Evolutionary conservation across 2,113 vertebrate genomes (phyloP), one percentile per base, ranked within the genome.

Genomic region (Oryzias curvinotus): DNA sequence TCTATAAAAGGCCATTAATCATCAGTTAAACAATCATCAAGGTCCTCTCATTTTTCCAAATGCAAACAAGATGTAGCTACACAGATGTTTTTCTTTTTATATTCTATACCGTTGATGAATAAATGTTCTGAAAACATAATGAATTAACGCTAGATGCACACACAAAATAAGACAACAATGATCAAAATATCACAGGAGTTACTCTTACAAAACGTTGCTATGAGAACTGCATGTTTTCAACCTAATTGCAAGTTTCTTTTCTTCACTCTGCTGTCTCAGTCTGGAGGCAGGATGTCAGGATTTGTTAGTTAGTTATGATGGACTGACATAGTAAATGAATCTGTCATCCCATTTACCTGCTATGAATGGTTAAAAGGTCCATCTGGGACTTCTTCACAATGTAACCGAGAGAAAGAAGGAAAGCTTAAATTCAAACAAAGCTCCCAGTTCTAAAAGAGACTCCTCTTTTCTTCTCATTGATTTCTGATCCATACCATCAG

Each of bases 321-420:
- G 55, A 77, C 76, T 78, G 68, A 73, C 84, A 83, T 87, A 83
- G 83, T 83, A 85, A 87, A 86, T 81, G 57, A 86, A 85, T 84
- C 75, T 78, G 68, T 72, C 73, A 80, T 69, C 68, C 80, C 82
- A 74, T 86, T 85, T 85, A 91, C 77, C 79, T 81, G 76, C 85
- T 86, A 73, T 51, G 63, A 75, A 50, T 45, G 72, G 81, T 87
- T 82, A 74, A 87, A 85, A 73, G 70, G 50, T 55, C 68, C 73
- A 46, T 28, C 62, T 0, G 26, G 63, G 64, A 63, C 56, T 10
- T 23, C 56, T 10, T 23, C 45, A 28, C 8, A 42, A 28, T 47
- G 49, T 43, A 54, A 42, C 62, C 18, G 77, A 69, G 47, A 70
- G 43, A 69, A 47, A 72, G 42, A 62, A 58, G 44, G 5, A 56